Conservation (phyloP, 2,888 invertebrate genomes). For the Nasonovia ribisnigri region DNA sequence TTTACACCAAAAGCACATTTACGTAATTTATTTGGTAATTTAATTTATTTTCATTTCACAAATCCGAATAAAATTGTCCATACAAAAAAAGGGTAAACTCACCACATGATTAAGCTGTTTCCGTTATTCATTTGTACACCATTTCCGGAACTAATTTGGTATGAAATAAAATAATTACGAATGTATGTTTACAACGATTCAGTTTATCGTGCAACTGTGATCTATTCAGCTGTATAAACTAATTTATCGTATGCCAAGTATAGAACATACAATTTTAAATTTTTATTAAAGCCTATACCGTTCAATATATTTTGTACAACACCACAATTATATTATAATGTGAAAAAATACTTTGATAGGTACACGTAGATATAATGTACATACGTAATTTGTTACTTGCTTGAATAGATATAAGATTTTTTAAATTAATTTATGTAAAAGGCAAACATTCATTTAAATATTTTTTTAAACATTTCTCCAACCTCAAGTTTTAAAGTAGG, state of each 20-base stretch:
- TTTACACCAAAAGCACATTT: neutral
- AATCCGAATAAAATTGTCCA: conserved; percentile 9
- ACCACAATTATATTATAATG: neutral
- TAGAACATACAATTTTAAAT: neutral
- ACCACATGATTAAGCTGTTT: conserved; percentile 50
- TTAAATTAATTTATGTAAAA: neutral
- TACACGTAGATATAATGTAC: neutral
- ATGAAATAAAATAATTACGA: conserved; percentile 50
- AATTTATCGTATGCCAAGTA: neutral
- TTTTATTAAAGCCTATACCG: neutral
- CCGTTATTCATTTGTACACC: conserved; percentile 35
- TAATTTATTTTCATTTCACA: conserved; percentile 15
- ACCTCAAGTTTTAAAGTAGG: neutral
- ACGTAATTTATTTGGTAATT: conserved; percentile 10
- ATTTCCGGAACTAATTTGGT: conserved; percentile 41
- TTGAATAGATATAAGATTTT: neutral
- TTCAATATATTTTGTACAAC: neutral
- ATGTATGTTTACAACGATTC: neutral
- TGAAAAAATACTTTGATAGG: no score
- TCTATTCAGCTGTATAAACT: neutral
- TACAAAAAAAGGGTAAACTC: conserved; percentile 22
- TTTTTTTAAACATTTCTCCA: neutral
- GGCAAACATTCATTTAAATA: neutral
- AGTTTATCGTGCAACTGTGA: neutral
- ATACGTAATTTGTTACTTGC: neutral